phyloP scores from a whole-genome alignment of 2,888 invertebrate genomes.

The Eupithecia inturbata region DNA sequence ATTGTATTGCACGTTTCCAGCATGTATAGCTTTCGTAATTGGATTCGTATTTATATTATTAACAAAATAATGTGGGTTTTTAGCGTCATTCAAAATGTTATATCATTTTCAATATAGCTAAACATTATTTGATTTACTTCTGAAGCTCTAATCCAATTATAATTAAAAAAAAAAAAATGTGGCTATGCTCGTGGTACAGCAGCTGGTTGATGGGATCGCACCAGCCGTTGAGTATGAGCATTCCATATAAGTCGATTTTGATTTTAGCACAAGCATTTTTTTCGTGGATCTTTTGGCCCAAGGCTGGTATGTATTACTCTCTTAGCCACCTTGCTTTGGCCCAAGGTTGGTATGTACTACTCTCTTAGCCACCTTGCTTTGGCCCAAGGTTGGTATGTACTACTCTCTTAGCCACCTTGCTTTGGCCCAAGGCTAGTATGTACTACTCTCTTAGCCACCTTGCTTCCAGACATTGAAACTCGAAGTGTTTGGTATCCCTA shows the following conservation, averaged over 20 bases:
- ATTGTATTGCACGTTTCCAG: slow-evolving; percentile 14
- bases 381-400: no score
- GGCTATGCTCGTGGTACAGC: slow-evolving; percentile 90
- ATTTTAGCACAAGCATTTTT: slow-evolving; percentile 85
- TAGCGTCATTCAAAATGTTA: neutral
- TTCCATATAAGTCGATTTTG: slow-evolving; percentile 88
- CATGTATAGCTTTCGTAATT: slow-evolving; percentile 22
- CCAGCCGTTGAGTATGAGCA: slow-evolving; percentile 91
- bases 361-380: no score
- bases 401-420: no score
- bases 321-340: no score
- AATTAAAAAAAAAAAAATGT: no score
- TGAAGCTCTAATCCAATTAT: slow-evolving; percentile 87
- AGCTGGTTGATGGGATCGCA: slow-evolving; percentile 91
- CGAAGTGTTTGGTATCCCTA: no score
- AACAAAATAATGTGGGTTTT: neutral
- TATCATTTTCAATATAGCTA: slow-evolving; percentile 60
- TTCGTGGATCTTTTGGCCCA: slow-evolving; percentile 88
- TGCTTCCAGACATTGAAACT: neutral
- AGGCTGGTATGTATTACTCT: no score
- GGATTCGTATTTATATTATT: neutral
- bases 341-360: no score
- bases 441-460: neutral
- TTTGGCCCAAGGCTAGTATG: no score
- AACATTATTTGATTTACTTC: slow-evolving; percentile 48